These are phyloP conservation scores for Gorsachius goisagi DNA, from an alignment of 2,113 vertebrate genomes.

Conservation along the genomic window DNA sequence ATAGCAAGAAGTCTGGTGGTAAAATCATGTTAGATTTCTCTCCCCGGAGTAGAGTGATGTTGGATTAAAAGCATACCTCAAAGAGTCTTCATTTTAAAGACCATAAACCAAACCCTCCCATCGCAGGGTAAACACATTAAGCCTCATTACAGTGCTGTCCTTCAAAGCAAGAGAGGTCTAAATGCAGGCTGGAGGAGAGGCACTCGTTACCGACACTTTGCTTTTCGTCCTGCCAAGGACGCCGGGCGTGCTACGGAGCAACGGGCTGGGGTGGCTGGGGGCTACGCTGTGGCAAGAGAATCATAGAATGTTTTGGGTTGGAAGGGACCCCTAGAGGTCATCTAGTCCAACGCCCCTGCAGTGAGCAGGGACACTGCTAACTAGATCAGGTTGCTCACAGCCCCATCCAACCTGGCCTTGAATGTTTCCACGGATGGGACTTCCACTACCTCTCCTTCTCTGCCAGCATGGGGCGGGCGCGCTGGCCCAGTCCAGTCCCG, in stretches of 20 bases:
- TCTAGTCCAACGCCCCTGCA: no score
- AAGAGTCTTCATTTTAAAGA: not conserved
- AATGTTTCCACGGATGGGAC: no score
- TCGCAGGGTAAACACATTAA: not conserved
- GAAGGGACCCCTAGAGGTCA: no score
- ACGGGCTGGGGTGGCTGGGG: no score
- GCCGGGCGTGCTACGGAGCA: accelerated
- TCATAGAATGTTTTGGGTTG: no score
- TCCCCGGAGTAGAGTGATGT: not conserved
- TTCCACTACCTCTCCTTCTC: no score
- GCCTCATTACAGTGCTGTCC: not conserved
- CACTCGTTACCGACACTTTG: accelerated
- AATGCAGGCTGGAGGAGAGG: not conserved
- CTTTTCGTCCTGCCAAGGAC: not conserved
- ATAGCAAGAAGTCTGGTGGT: not conserved
- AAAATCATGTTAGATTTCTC: not conserved
- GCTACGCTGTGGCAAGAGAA: no score
- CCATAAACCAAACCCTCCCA: not conserved
- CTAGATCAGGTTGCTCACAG: no score
- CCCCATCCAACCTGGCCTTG: no score
- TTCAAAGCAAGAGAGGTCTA: not conserved
- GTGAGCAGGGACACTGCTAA: no score
- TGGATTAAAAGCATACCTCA: not conserved
- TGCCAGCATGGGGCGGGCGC: accelerated
- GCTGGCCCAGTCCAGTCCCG: not conserved